These are phyloP conservation scores for Cephus sareptanus DNA, from an alignment of 2,888 invertebrate species.

Conservation along the genomic window DNA sequence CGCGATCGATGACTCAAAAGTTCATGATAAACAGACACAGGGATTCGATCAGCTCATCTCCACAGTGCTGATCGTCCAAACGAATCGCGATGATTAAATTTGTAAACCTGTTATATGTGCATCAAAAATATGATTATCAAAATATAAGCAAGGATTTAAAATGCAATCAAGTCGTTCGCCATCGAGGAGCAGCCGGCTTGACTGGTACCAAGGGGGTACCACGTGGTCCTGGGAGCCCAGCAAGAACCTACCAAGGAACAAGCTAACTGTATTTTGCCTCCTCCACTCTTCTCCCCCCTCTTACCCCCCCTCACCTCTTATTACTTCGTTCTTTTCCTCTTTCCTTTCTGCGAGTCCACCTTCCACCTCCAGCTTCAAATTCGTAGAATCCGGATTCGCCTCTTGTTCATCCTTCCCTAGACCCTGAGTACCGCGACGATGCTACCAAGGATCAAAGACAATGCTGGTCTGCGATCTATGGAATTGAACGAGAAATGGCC, in stretches of 20 bases:
- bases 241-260: conserved; percentile 38
- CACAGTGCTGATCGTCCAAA: not conserved
- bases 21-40: not conserved
- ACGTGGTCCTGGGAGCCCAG: conserved; percentile 10
- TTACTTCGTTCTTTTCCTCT: conserved; percentile 10
- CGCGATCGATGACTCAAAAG: not conserved
- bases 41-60: not conserved
- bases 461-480: not conserved
- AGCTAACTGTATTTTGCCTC: conserved; percentile 48
- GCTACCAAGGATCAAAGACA: not conserved
- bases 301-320: conserved; percentile 1
- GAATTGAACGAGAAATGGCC: not conserved
- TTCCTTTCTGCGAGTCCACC: conserved; percentile 17
- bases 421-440: not conserved
- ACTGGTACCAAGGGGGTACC: conserved; percentile 3
- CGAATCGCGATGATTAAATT: not conserved
- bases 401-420: conserved; percentile 10
- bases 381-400: conserved; percentile 14
- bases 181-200: not conserved
- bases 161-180: not conserved
- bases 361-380: not conserved
- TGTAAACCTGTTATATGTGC: not conserved
- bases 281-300: conserved; percentile 34
- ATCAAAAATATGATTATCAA: not conserved
- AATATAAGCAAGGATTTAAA: not conserved